Conservation (phyloP, 2,888 invertebrate genomes). For the Folsomia candida region DNA sequence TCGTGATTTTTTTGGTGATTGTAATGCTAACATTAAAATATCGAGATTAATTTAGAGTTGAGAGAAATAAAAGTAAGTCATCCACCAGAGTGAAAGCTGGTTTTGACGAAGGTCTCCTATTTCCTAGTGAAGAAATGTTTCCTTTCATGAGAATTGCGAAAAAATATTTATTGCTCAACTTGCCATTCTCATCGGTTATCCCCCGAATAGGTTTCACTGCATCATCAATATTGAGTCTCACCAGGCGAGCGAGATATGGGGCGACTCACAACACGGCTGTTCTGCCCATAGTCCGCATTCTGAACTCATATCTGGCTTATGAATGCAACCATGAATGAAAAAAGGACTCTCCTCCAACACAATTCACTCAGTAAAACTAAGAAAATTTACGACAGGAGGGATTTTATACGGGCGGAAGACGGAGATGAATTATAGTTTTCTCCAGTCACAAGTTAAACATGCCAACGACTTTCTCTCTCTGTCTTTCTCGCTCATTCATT, state of each 20-base stretch:
- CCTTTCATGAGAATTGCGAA: background rate
- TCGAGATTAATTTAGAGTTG: too few relatives aligned
- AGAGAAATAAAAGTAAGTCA: background rate
- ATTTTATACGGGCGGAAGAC: background rate
- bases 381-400: constrained; percentile 1
- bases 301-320: too few relatives aligned
- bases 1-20: too few relatives aligned
- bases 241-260: background rate
- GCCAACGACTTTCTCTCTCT: constrained; percentile 3
- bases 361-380: constrained; percentile 5
- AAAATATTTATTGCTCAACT: constrained; percentile 2
- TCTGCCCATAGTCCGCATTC: background rate
- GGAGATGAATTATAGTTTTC: constrained; percentile 5
- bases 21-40: too few relatives aligned
- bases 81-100: background rate
- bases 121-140: background rate
- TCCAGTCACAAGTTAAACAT: background rate
- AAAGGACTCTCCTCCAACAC: background rate
- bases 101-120: background rate
- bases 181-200: too few relatives aligned
- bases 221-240: too few relatives aligned
- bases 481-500: background rate
- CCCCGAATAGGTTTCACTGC: too few relatives aligned
- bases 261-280: background rate
- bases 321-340: background rate